A percentile compares a stretch with the other conserved stretches of the same genome.
Evolutionary conservation across 1,140 invertebrate genomes (phyloP).

Genomic region (Tetragonula clypearis): DNA sequence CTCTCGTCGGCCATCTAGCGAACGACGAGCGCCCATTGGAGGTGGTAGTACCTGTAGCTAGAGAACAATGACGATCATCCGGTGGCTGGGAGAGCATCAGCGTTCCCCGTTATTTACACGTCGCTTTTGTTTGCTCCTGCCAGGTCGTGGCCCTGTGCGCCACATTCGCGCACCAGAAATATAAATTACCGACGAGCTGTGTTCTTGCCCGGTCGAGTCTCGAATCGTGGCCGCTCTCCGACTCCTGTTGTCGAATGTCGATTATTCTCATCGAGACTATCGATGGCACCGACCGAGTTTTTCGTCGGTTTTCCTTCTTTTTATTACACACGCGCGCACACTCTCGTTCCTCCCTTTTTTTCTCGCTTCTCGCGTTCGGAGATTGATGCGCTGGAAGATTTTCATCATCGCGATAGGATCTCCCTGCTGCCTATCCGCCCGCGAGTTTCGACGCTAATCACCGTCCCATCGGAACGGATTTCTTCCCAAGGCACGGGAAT

Average conservation of each 20-base stretch:
- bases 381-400: slow-evolving; percentile 22
- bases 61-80: slow-evolving; percentile 38
- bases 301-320: neutral
- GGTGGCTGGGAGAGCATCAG: slow-evolving; percentile 6
- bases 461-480: neutral
- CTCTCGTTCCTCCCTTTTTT: neutral
- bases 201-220: neutral
- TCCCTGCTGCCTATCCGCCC: no score
- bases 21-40: neutral
- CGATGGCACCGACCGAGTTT: neutral
- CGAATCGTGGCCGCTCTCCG: neutral
- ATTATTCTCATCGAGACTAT: slow-evolving; percentile 5
- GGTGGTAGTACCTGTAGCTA: neutral
- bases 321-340: neutral
- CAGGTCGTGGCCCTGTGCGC: slow-evolving; percentile 10
- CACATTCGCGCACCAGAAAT: slow-evolving; percentile 8
- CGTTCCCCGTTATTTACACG: slow-evolving; percentile 27
- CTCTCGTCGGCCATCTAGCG: neutral
- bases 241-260: slow-evolving; percentile 20
- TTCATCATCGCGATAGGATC: slow-evolving; percentile 10
- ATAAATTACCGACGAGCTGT: slow-evolving; percentile 12
- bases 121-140: slow-evolving; percentile 15
- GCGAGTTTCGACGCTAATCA: slow-evolving; percentile 1
- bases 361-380: neutral
- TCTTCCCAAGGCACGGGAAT: neutral